Evolutionary conservation across 2,113 vertebrate genomes (phyloP), one percentile per base, ranked within the genome.

Genomic region (Bubo blakistoni): DNA sequence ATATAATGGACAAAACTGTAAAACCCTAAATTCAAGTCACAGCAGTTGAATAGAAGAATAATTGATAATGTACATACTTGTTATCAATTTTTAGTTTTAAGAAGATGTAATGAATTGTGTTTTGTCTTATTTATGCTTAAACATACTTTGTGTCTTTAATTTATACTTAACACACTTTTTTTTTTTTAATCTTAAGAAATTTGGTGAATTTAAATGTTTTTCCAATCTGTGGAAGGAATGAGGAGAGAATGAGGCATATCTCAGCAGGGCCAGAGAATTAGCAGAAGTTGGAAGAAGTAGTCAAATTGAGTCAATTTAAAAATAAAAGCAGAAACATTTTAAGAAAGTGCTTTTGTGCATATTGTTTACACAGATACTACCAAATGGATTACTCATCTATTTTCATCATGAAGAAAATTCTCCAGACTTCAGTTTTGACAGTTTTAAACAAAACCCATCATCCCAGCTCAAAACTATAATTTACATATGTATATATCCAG

Each of bases 361-460:
- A 81, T 49, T 67, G 63, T 93, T 96, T 92, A 63, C n/a, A 83
- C 19, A 92, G 81, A 87, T 83, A 87, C 49, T 72, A 94, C n/a
- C 63, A 84, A 92, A 92, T 10, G 30, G 59, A 92, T 96, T 88
- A 92, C 47, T 96, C 67, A 82, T 86, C 62, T 95, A 90, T 95
- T 96, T 92, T 70, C 74, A 78, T 47, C 13, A 89, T 63, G 81
- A 91, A 69, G 71, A 95, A 95, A 73, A 81, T 72, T 67, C 76
- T 94, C 79, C 63, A 95, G 82, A 59, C 90, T 85, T 93, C 58
- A 86, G 55, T 95, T 97, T 90, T 96, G 86, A 91, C 86, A 92
- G 73, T 87, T 96, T 91, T 86, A 96, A 94, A 95, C 74, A 94
- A 95, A 96, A 79, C 71, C 59, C 58, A 86, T 84, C 74, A 80